Evolutionary conservation across 2,797 vertebrate species (phyloP).

Genomic region (Anguilla anguilla): DNA sequence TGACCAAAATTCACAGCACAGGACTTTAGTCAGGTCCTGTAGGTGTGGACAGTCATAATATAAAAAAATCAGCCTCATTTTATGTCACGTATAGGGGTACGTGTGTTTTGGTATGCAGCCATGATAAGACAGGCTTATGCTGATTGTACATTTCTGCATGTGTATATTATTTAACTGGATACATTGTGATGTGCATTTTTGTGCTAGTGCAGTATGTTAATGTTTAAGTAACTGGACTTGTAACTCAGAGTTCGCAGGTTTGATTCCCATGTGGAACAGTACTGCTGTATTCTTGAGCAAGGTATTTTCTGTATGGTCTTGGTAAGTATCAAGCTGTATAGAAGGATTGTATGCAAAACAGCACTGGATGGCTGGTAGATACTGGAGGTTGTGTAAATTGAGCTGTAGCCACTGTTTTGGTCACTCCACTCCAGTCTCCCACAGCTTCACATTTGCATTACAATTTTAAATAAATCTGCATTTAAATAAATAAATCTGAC

Average conservation of each 20-base stretch:
- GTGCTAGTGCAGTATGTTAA: background rate
- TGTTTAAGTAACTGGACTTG: background rate
- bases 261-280: background rate
- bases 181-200: background rate
- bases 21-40: conserved; percentile 51
- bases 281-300: background rate
- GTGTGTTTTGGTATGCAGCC: background rate
- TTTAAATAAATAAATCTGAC: too few species aligned
- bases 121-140: background rate
- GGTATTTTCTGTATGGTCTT: background rate
- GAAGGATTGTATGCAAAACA: too few species aligned
- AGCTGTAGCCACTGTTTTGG: too few species aligned
- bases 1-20: conserved; percentile 68
- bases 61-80: background rate
- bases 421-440: too few species aligned
- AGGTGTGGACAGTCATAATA: background rate
- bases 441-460: too few species aligned
- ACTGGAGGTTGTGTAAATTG: too few species aligned
- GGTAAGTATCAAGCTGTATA: too few species aligned
- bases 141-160: background rate
- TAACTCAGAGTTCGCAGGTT: background rate
- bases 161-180: background rate
- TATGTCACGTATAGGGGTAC: background rate
- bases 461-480: too few species aligned
- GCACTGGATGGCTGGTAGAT: too few species aligned